phyloP scores from a whole-genome alignment of 2,888 invertebrate genomes.

The Girardia tigrina region DNA sequence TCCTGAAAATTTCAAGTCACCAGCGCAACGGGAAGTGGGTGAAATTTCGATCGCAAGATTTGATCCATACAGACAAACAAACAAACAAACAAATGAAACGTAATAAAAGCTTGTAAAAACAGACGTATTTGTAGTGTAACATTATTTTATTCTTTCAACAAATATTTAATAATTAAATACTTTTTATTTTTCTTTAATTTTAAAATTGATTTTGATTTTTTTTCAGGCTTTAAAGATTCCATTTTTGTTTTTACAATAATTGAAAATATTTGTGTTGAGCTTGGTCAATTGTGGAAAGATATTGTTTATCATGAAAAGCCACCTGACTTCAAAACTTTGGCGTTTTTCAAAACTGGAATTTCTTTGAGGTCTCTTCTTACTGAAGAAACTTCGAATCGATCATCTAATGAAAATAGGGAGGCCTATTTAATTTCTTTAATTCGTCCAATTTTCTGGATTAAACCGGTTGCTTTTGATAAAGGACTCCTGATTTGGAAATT shows the following conservation, averaged over 20 bases:
- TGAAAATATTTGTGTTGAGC: slow-evolving; percentile 69
- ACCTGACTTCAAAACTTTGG: slow-evolving; percentile 89
- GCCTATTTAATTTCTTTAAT: slow-evolving; percentile 66
- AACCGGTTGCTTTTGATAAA: slow-evolving; percentile 90
- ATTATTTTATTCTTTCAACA: background rate
- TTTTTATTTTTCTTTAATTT: background rate
- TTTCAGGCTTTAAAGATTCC: slow-evolving; percentile 39
- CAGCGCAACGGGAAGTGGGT: no score
- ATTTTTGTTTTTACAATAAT: slow-evolving; percentile 61
- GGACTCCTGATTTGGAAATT: slow-evolving; percentile 83
- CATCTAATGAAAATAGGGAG: slow-evolving; percentile 54
- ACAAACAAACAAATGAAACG: no score
- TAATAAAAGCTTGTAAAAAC: no score
- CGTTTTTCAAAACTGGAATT: slow-evolving; percentile 89
- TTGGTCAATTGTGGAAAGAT: slow-evolving; percentile 82
- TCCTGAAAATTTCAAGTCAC: no score
- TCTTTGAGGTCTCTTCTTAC: slow-evolving; percentile 58
- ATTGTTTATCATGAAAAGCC: slow-evolving; percentile 91
- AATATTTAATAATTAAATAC: background rate
- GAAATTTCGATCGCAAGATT: no score
- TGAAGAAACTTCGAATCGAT: slow-evolving; percentile 76
- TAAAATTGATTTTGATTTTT: background rate
- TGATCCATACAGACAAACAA: no score
- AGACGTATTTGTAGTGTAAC: no score
- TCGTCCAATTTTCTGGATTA: slow-evolving; percentile 82